Conservation (phyloP, 2,888 invertebrate genomes). For the Napeogenes inachia region DNA sequence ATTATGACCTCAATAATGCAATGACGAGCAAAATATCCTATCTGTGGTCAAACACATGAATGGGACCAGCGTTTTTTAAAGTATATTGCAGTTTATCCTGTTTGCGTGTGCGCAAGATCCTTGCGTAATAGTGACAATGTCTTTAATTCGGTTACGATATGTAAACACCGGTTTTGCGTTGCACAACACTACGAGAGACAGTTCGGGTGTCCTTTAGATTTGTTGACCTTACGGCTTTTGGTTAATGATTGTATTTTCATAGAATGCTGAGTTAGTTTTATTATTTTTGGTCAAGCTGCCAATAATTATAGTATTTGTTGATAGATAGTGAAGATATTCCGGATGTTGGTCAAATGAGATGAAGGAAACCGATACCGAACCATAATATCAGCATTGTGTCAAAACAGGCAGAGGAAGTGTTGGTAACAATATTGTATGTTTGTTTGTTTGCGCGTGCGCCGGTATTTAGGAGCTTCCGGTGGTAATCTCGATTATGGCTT, state of each 20-base stretch:
- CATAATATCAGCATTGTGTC: slow-evolving; percentile 27
- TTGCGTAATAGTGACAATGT: slow-evolving; percentile 32
- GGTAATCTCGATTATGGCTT: slow-evolving; percentile 5
- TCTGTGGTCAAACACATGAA: slow-evolving; percentile 29
- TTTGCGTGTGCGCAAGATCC: slow-evolving; percentile 32
- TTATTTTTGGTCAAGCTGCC: neutral
- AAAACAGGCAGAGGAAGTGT: slow-evolving; percentile 41
- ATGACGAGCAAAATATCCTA: slow-evolving; percentile 22
- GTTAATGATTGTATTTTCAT: neutral
- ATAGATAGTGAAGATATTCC: slow-evolving; percentile 8
- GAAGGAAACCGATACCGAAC: slow-evolving; percentile 25
- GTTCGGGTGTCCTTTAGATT: slow-evolving; percentile 14
- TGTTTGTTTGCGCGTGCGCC: slow-evolving; percentile 46
- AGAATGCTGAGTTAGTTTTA: too few species aligned
- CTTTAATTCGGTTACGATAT: slow-evolving; percentile 30
- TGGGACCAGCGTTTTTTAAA: slow-evolving; percentile 24
- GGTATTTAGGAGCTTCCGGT: slow-evolving; percentile 47
- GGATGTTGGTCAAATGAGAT: slow-evolving; percentile 20
- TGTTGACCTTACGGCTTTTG: neutral
- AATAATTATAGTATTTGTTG: neutral
- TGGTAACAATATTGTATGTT: slow-evolving; percentile 36
- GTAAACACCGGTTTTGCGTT: slow-evolving; percentile 32
- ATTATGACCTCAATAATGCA: slow-evolving; percentile 25
- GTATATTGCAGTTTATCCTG: slow-evolving; percentile 36
- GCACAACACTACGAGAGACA: slow-evolving; percentile 23